Conservation (phyloP, 2,888 invertebrate species). For the Tineola bisselliella region DNA sequence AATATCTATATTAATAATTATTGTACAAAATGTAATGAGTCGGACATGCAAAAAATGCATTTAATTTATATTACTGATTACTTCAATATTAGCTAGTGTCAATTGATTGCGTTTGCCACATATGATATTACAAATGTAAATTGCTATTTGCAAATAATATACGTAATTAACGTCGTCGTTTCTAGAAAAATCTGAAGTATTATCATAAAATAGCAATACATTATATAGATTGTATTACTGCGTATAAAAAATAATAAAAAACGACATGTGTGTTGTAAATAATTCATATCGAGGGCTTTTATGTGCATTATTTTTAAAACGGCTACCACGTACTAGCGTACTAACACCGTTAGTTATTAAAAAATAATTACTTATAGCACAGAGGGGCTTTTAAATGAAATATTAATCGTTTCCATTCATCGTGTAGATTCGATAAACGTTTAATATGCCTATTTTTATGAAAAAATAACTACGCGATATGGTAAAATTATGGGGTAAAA, state of each 20-base stretch:
- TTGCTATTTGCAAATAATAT: too few species aligned
- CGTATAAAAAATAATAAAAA: too few species aligned
- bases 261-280: too few species aligned
- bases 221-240: too few species aligned
- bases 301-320: background rate
- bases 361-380: background rate
- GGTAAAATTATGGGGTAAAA: too few species aligned
- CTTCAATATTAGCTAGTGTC: background rate
- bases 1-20: background rate
- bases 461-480: too few species aligned
- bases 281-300: background rate
- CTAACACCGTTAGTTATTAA: background rate
- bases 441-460: background rate
- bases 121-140: background rate
- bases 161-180: too few species aligned
- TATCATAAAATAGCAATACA: too few species aligned
- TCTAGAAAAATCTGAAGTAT: too few species aligned
- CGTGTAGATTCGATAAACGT: background rate
- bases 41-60: background rate
- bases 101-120: background rate
- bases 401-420: background rate
- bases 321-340: background rate
- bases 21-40: background rate
- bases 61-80: background rate
- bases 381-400: background rate